Evolutionary conservation across 2,888 invertebrate genomes (phyloP), one percentile per base, ranked within the genome.

Genomic region (Taphrorychus bicolor): DNA sequence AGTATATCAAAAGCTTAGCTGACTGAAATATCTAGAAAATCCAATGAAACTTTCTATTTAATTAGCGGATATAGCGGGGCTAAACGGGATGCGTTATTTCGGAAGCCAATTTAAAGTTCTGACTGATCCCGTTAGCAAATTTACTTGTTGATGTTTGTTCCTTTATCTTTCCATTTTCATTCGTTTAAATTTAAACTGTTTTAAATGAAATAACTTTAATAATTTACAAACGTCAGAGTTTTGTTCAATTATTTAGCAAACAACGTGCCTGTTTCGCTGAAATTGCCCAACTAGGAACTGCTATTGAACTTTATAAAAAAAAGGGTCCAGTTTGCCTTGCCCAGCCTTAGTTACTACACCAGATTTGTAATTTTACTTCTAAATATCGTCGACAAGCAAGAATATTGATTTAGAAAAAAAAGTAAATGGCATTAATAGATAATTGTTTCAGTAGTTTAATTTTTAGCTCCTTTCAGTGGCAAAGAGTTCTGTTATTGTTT

Each of bases 21-120:
- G 23, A 21, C 18, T 59, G 19, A 59, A 59, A 59, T 48, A 59
- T 56, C 56, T 49, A 40, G 32, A 57, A 64, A 64, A 64, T 64
- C 58, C 22, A 64, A 64, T 64, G 58, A 58, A 64, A 64, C 58
- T 64, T 63, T 56, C 11, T 58, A 66, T 66, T 59, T 66, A 66
- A 53, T 66, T 66, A 56, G 19, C 3, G 59, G 66, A 54, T 66
- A 54, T 48, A 45, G 40, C 56, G 7, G 32, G 53, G 59, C 21
- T 59, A 56, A 59, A 66, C 54, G 66, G 48, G 59, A 66, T 66
- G 66, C 53, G 66, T 59, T 66, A 66, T 66, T 66, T 59, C 59
- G 53, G 22, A 56, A 66, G 59, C 54, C 59, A 66, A 66, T 66
- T 66, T 66, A 66, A 66, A 66, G 59, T 66, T 66, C 9, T 9